phyloP scores from a whole-genome alignment of 2,888 invertebrate species.

The Euproctis similis region DNA sequence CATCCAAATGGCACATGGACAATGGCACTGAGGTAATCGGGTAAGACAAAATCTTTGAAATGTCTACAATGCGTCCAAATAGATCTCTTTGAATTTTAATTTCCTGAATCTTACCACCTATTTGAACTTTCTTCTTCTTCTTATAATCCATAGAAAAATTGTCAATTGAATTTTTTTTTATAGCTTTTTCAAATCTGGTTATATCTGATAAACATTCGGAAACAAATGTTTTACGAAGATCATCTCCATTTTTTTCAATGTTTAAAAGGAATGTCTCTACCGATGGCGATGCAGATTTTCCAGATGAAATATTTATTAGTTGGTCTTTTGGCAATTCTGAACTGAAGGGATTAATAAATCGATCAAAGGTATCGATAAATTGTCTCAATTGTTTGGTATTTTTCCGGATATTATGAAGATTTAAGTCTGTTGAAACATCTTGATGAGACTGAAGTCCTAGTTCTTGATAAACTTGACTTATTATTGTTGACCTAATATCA shows the following conservation, averaged over 20 bases:
- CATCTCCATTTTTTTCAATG: slow-evolving; percentile 6
- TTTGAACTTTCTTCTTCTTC: slow-evolving; percentile 2
- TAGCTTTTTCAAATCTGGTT: slow-evolving; percentile 6
- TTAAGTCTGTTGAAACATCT: slow-evolving; percentile 9
- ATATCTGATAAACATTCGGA: slow-evolving; percentile 2
- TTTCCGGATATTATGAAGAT: slow-evolving; percentile 11
- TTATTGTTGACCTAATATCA: not conserved
- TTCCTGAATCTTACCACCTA: slow-evolving; percentile 3
- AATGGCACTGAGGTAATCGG: slow-evolving; percentile 9
- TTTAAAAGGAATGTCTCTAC: slow-evolving; percentile 12
- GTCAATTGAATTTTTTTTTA: slow-evolving; percentile 2
- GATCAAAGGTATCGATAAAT: slow-evolving; percentile 11
- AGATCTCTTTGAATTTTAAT: slow-evolving; percentile 2
- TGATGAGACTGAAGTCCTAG: not conserved
- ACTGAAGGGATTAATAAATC: slow-evolving; percentile 16
- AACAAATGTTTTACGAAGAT: slow-evolving; percentile 2
- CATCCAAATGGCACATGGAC: slow-evolving; percentile 6
- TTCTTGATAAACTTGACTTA: slow-evolving; percentile 1
- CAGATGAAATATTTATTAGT: slow-evolving; percentile 17
- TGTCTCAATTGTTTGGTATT: slow-evolving; percentile 10
- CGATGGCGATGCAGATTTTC: slow-evolving; percentile 12
- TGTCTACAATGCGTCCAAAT: slow-evolving; percentile 1
- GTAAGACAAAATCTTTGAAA: slow-evolving; percentile 1
- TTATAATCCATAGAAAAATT: slow-evolving; percentile 4
- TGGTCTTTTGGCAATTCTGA: slow-evolving; percentile 9